Percentiles rank a stretch among this genome's conserved stretches.
Conservation (phyloP, 2,113 vertebrate genomes). For the Labeo catla region DNA sequence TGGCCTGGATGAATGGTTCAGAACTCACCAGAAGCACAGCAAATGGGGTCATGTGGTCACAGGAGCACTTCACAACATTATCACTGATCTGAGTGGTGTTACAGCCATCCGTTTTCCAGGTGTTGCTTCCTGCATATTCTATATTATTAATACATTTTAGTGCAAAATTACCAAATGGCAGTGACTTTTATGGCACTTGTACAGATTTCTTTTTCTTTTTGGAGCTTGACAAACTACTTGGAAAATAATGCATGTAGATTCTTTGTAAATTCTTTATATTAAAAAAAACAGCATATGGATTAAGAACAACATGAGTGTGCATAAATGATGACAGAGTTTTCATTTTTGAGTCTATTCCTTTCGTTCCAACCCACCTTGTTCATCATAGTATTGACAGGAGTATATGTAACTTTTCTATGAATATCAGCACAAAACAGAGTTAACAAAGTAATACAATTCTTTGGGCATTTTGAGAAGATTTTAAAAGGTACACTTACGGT, state of each 20-base stretch:
- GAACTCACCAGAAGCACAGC: slow-evolving; percentile 67
- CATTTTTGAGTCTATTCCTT: neutral
- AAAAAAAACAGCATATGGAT: neutral
- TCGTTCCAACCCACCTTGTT: slow-evolving; percentile 13
- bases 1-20: neutral
- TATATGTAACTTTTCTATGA: slow-evolving; percentile 1
- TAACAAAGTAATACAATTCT: neutral
- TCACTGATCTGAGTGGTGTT: neutral
- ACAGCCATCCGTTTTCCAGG: slow-evolving; percentile 37
- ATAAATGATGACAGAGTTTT: neutral
- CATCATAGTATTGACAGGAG: slow-evolving; percentile 50
- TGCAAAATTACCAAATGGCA: neutral
- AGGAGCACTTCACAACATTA: slow-evolving; percentile 54
- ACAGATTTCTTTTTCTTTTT: neutral
- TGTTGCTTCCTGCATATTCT: neutral
- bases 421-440: neutral
- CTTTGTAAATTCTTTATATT: neutral
- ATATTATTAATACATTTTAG: neutral
- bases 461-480: neutral
- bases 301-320: neutral
- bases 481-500: slow-evolving; percentile 22
- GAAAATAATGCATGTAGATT: neutral
- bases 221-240: neutral
- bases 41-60: slow-evolving; percentile 68
- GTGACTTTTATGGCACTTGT: neutral